Conservation (phyloP, 2,797 vertebrate species). For the Phalanger gymnotis region DNA sequence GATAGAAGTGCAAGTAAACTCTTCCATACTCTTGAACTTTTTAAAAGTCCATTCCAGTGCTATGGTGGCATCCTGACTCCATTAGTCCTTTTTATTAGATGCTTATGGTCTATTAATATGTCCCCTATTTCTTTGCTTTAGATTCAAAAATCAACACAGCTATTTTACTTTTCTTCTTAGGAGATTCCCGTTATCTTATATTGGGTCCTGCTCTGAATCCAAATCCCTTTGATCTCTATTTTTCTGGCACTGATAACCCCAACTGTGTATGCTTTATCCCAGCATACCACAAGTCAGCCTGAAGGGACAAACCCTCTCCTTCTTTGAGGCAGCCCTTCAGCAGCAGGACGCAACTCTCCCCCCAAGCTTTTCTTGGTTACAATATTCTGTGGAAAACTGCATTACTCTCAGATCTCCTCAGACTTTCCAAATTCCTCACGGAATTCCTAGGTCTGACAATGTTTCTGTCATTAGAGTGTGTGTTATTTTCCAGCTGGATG, state of each 20-base stretch:
- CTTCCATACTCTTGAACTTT: neutral
- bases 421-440: neutral
- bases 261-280: neutral
- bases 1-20: neutral
- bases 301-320: neutral
- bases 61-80: neutral
- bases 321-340: neutral
- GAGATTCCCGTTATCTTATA: neutral
- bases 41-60: neutral
- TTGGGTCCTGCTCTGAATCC: neutral
- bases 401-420: neutral
- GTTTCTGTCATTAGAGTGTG: neutral
- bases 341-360: neutral
- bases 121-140: neutral
- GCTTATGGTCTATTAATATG: neutral
- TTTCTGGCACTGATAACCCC: neutral
- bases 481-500: neutral
- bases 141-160: neutral
- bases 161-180: neutral
- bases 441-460: neutral
- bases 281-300: neutral
- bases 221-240: neutral
- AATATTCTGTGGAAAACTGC: neutral
- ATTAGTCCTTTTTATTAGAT: neutral
- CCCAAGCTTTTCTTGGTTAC: neutral